Evolutionary conservation across 1,140 invertebrate species (phyloP), one percentile per base, ranked within the genome.

Genomic region (Thaumatotibia leucotreta): DNA sequence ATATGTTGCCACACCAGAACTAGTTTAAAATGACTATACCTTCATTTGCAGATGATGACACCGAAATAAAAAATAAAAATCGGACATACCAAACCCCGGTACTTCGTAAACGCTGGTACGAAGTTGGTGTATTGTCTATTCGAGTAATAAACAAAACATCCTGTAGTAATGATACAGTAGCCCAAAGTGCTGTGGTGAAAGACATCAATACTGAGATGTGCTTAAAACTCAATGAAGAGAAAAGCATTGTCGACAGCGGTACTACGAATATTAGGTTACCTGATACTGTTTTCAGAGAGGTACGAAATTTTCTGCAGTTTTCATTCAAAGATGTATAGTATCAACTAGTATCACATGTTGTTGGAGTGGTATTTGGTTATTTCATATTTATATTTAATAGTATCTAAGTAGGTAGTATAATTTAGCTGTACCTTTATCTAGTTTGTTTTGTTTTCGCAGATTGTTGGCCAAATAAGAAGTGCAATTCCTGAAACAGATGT

Each of bases 211-310:
- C 70, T 62, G 77, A 88, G 11, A 77, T 75, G 63, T 89, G 87
- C 45, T 63, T 70, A 10, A 75, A 75, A 63, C 65, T 89, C 10
- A 89, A 88, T 69, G 65, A 73, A 39, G 79, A 87, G 62, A 89
- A 89, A 67, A 87, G 85, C 70, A 89, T 89, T 52, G 80, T 88
- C 8, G 87, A 89, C 49, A 87, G 84, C 58, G 87, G 87, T 1
- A 89, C 87, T 10, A 89, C 87, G 22, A 84, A 87, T 74, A 88
- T 89, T 63, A 80, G 82, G 64, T 66, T 89, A 32, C 87, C 85
- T 6, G 78, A 88, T 69, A 61, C 62, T 17, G 66, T 87, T 32
- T 88, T 82, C 74, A 76, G 74, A 74, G 70, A 84, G 76, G 87
- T 86, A 73, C 27, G 68, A 14, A 24, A 22, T 32, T 14, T 8